These are phyloP conservation scores for Pogonognathellus flavescens DNA, from an alignment of 1,140 invertebrate genomes.

Conservation along the genomic window DNA sequence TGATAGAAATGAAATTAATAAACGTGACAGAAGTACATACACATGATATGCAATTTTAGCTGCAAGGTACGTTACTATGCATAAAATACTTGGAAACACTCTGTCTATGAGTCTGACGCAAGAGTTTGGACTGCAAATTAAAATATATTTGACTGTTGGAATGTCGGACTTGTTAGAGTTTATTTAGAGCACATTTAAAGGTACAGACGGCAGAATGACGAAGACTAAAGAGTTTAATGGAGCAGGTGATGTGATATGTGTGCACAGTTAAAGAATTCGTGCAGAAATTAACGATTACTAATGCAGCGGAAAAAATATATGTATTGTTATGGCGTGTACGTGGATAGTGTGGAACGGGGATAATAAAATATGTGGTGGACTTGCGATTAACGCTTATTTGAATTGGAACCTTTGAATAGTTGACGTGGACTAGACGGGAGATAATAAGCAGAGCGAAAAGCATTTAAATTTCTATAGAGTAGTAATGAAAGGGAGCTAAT, in stretches of 20 bases:
- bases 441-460: constrained; percentile 39
- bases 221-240: not conserved
- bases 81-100: too few relatives aligned
- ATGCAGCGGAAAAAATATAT: not conserved
- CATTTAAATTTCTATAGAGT: constrained; percentile 35
- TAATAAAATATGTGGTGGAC: not conserved
- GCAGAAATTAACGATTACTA: constrained; percentile 23
- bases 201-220: too few relatives aligned
- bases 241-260: constrained; percentile 12
- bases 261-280: constrained; percentile 14
- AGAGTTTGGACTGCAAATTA: too few relatives aligned
- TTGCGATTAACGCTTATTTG: not conserved
- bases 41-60: too few relatives aligned
- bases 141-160: too few relatives aligned
- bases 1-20: too few relatives aligned
- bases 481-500: constrained; percentile 26
- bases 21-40: too few relatives aligned
- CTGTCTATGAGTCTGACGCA: too few relatives aligned
- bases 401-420: not conserved
- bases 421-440: constrained; percentile 8
- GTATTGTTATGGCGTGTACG: not conserved
- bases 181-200: too few relatives aligned
- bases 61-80: too few relatives aligned
- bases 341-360: not conserved
- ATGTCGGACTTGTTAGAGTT: too few relatives aligned